Evolutionary conservation across 2,797 vertebrate species (phyloP).

Genomic region (Channallabes apus): DNA sequence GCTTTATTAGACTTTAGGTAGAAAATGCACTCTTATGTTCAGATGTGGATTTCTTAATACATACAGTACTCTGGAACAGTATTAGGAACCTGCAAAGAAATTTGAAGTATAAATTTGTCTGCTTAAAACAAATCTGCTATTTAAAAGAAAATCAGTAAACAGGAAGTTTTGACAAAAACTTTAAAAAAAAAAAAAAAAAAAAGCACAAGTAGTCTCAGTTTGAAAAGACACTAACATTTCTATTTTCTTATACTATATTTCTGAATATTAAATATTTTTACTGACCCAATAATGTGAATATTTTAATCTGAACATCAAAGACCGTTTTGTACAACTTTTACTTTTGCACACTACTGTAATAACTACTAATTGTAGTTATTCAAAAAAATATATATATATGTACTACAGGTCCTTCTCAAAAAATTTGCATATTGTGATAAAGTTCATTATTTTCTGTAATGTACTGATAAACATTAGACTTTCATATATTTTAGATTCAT

Average conservation of each 20-base stretch:
- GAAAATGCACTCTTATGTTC: neutral
- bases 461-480: too few species aligned
- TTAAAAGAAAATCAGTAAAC: neutral
- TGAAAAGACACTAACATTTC: neutral
- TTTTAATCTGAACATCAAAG: neutral
- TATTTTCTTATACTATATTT: too few species aligned
- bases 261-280: neutral
- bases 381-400: neutral
- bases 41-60: neutral
- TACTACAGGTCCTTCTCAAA: too few species aligned
- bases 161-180: too few species aligned
- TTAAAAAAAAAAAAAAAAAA: too few species aligned
- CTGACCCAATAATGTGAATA: neutral
- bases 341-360: neutral
- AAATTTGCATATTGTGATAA: too few species aligned
- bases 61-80: neutral
- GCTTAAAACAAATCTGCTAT: neutral
- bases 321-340: neutral
- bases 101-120: neutral
- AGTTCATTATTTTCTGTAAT: too few species aligned
- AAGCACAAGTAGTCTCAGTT: neutral
- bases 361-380: too few species aligned
- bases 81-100: neutral
- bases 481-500: too few species aligned
- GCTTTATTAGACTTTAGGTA: neutral